Evolutionary conservation across 2,113 vertebrate genomes (phyloP), one percentile per base, ranked within the genome.

Genomic region (Elaphurus davidianus): DNA sequence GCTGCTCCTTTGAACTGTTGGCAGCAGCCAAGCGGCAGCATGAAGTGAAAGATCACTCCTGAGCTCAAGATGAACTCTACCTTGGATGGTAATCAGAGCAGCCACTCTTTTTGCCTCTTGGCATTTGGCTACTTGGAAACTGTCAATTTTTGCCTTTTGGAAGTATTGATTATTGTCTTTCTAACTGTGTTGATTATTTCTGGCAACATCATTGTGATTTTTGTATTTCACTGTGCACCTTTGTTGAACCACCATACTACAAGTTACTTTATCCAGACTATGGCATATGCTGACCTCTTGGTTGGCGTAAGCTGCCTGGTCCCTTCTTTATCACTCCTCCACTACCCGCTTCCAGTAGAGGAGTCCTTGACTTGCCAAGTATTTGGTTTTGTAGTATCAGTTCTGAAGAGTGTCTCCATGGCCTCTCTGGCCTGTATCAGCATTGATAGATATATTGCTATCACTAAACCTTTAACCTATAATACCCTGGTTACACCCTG

Each of bases 141-240:
- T 93, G 99, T 99, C 98, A 98, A 99, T 98, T 99, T 99, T 98
- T 99, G 99, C 99, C 98, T 99, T 76, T 99, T 99, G 97, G 99
- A 99, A 99, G 99, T 99, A 57, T 98, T 99, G 1, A 98, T 99
- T 97, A 99, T 99, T 92, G 99, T 99, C 43, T 99, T 99, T 95
- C 99, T 99, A 81, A 99, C 99, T 74, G 98, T 99, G 97, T 99
- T 99, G 92, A 99, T 99, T 97, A 99, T 99, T 98, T 99, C 99
- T 1, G 99, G 99, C 36, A 99, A 99, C 98, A 98, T 99, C 86
- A 99, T 99, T 84, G 99, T 99, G 93, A 99, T 99, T 96, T 99
- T 99, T 97, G 99, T 99, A 84, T 99, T 99, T 98, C 99, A 99
- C 98, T 99, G 99, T 96, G 99, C 99, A n/a, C 99, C 99, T 87